phyloP scores from a whole-genome alignment of 2,888 invertebrate species.

The Meandrusa payeni region DNA sequence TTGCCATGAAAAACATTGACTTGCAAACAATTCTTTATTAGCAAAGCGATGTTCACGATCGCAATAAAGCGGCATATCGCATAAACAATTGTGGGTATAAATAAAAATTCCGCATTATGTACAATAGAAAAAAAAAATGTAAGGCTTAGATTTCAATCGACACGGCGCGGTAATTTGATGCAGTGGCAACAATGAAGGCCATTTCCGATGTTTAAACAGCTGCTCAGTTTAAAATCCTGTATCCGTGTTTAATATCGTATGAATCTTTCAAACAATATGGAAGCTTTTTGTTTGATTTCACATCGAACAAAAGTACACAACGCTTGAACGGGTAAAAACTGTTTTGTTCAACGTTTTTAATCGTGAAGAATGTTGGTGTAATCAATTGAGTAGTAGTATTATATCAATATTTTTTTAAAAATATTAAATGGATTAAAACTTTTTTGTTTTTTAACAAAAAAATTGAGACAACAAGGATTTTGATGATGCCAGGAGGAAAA shows the following conservation, averaged over 20 bases:
- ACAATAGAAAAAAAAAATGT: constrained; percentile 38
- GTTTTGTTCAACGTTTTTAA: constrained; percentile 38
- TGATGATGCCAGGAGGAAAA: too few relatives aligned
- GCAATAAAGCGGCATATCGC: constrained; percentile 16
- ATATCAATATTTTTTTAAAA: too few relatives aligned
- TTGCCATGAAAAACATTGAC: too few relatives aligned
- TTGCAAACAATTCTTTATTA: not conserved
- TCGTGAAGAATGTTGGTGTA: constrained; percentile 23
- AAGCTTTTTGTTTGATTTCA: constrained; percentile 23
- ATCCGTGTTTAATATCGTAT: constrained; percentile 33
- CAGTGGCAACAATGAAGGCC: constrained; percentile 53
- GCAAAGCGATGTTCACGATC: constrained; percentile 6
- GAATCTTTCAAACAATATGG: constrained; percentile 23
- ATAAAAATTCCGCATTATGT: constrained; percentile 46
- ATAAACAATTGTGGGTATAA: constrained; percentile 26
- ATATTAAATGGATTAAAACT: too few relatives aligned
- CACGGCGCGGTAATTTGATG: constrained; percentile 49
- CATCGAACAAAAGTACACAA: constrained; percentile 12
- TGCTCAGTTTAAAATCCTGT: constrained; percentile 43
- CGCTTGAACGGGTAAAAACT: constrained; percentile 23
- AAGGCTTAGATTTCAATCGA: constrained; percentile 57
- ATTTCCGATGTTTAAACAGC: constrained; percentile 57
- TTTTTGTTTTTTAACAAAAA: too few relatives aligned
- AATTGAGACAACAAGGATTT: too few relatives aligned
- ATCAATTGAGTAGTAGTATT: too few relatives aligned